Evolutionary conservation across 2,888 invertebrate genomes (phyloP).

Genomic region (Chydorus sphaericus): DNA sequence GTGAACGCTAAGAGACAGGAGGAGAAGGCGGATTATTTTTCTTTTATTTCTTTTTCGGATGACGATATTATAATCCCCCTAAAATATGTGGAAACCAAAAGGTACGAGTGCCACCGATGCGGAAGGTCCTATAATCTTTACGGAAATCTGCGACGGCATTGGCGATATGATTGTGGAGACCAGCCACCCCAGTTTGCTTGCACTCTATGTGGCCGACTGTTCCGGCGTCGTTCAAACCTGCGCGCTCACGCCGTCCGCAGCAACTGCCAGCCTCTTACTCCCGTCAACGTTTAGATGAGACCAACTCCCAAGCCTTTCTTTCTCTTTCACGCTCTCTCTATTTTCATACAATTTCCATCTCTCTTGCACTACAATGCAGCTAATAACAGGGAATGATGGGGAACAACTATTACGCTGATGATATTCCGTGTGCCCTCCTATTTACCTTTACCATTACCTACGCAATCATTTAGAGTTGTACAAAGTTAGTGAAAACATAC

Average conservation of each 20-base stretch:
- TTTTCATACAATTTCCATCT: too few species aligned
- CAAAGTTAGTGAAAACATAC: too few species aligned
- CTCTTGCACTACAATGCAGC: too few species aligned
- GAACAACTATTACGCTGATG: too few species aligned
- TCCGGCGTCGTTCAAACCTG: constrained; percentile 10
- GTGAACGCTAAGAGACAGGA: too few species aligned
- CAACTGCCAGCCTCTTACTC: constrained; percentile 9
- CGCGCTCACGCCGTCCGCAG: constrained; percentile 11
- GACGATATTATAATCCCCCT: too few species aligned
- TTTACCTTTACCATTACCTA: too few species aligned
- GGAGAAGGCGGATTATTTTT: too few species aligned
- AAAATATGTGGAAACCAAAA: neutral
- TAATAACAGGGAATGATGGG: too few species aligned
- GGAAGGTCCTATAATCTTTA: constrained; percentile 9
- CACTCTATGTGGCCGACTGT: constrained; percentile 9
- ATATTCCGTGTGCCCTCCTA: too few species aligned
- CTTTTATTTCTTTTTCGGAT: neutral
- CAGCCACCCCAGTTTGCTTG: constrained; percentile 10
- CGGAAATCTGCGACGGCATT: constrained; percentile 12
- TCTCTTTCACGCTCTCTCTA: neutral
- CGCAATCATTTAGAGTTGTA: too few species aligned
- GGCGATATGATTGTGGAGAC: constrained; percentile 14
- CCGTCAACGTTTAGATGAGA: neutral
- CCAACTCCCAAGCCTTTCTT: neutral
- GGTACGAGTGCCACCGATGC: constrained; percentile 12